Evolutionary conservation across 2,888 invertebrate species (phyloP).

Genomic region (Andrena camellia): DNA sequence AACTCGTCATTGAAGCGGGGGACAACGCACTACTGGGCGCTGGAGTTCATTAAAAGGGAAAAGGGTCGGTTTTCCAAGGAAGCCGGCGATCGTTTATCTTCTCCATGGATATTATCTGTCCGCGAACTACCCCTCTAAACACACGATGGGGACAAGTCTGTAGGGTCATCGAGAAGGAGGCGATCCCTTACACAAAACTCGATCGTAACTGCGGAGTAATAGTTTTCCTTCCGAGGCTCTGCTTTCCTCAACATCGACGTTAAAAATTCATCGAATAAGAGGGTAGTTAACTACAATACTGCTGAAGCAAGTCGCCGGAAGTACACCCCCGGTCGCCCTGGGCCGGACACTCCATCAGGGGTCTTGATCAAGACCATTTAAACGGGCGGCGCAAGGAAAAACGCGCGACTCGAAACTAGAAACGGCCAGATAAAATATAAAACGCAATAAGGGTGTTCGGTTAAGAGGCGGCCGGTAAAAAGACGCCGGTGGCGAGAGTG

Average conservation of each 20-base stretch:
- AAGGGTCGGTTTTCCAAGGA: constrained; percentile 7
- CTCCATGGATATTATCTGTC: constrained; percentile 27
- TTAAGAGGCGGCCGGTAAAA: constrained; percentile 59
- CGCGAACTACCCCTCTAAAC: not conserved
- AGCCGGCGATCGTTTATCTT: constrained; percentile 12
- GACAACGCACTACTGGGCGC: not conserved
- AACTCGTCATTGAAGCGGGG: not conserved
- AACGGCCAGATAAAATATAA: constrained; percentile 77
- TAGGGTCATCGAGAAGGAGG: not conserved
- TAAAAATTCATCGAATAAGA: too few relatives aligned
- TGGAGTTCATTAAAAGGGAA: constrained; percentile 17
- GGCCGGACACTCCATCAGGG: not conserved
- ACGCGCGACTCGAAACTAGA: constrained; percentile 56
- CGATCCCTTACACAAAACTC: not conserved
- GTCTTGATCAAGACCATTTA: constrained; percentile 52
- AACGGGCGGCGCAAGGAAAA: constrained; percentile 30
- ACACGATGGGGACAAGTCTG: not conserved
- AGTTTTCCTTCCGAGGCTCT: too few relatives aligned
- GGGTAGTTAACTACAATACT: not conserved
- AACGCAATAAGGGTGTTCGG: constrained; percentile 82
- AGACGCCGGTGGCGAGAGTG: constrained; percentile 59
- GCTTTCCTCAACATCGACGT: too few relatives aligned
- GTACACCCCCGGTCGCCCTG: not conserved
- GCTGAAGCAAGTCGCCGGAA: not conserved
- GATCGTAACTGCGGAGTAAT: too few relatives aligned